Conservation (phyloP, 2,113 vertebrate species). For the Okapia johnstoni region DNA sequence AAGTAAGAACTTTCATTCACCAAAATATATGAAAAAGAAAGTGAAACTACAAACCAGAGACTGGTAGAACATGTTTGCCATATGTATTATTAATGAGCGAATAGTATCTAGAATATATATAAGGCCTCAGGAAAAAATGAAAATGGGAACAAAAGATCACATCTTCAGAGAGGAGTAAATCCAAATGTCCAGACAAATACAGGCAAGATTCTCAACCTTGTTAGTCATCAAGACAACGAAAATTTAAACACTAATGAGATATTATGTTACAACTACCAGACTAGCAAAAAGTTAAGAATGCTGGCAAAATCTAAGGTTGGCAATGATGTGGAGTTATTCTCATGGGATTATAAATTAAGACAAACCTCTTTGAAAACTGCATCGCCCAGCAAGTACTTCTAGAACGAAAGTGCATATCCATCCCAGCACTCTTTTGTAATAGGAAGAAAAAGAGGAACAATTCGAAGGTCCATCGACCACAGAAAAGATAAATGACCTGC, state of each 20-base stretch:
- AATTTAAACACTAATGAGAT: not conserved
- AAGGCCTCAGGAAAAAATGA: not conserved
- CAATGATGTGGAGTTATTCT: not conserved
- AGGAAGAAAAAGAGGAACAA: not conserved
- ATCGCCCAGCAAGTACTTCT: not conserved
- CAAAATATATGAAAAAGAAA: not conserved
- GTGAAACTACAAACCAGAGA: not conserved
- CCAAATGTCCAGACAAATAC: not conserved
- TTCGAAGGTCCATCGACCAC: not conserved
- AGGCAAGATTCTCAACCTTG: not conserved
- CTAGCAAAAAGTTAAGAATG: not conserved
- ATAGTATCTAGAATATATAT: not conserved
- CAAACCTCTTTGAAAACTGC: not conserved
- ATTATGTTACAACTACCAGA: not conserved
- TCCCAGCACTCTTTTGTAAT: not conserved
- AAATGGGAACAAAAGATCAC: not conserved
- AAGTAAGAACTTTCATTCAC: not conserved
- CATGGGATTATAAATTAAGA: not conserved
- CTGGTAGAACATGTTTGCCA: not conserved
- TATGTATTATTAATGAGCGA: not conserved
- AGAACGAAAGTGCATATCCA: not conserved
- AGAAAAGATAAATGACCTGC: not conserved
- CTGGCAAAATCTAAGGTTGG: not conserved
- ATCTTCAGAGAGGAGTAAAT: not conserved
- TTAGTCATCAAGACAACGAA: not conserved